phyloP scores from a whole-genome alignment of 1,140 invertebrate species.

The Drosophila grimshawi region DNA sequence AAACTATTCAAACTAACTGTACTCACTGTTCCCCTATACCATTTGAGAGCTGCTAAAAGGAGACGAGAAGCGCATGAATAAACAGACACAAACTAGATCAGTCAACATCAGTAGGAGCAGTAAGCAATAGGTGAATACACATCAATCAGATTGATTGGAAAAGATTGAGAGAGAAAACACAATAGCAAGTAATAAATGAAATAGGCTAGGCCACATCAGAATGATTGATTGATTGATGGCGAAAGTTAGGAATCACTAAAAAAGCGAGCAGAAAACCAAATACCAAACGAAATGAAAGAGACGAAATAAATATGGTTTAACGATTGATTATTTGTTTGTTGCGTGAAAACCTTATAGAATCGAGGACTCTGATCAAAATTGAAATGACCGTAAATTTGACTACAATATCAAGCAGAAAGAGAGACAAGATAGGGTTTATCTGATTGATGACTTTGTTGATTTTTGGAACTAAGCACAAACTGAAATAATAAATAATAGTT shows the following conservation, averaged over 20 bases:
- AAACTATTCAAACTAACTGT: conserved; percentile 2
- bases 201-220: conserved; percentile 7
- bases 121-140: neutral
- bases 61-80: neutral
- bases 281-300: neutral
- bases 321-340: conserved; percentile 14
- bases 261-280: neutral
- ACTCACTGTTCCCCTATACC: neutral
- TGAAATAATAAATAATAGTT: neutral
- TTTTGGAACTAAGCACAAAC: neutral
- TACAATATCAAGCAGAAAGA: neutral
- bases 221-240: conserved; percentile 9
- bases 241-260: neutral
- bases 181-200: conserved; percentile 16
- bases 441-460: conserved; percentile 20
- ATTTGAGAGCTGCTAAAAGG: neutral
- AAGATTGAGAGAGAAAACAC: neutral
- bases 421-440: conserved; percentile 1
- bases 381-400: neutral
- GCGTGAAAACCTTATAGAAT: neutral
- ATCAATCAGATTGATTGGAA: neutral
- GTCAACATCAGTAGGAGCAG: neutral
- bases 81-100: neutral
- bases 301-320: neutral
- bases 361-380: neutral